These are phyloP conservation scores for Danio albolineatus DNA, from an alignment of 2,797 vertebrate genomes.

Conservation along the genomic window DNA sequence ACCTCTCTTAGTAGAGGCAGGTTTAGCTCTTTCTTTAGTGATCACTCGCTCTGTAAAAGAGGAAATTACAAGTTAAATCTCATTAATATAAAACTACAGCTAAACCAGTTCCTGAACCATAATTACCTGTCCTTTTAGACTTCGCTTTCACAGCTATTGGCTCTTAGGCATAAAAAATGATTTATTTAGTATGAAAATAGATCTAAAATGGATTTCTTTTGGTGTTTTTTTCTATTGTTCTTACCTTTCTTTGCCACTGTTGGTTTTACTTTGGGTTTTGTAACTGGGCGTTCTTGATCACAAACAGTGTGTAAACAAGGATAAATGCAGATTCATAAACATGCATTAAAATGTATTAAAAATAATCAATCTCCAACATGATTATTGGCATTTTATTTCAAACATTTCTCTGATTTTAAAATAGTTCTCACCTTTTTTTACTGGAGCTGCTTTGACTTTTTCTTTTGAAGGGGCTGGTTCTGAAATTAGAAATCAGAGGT, in stretches of 20 bases:
- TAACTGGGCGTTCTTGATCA: conserved; percentile 20
- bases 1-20: conserved; percentile 43
- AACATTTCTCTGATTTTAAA: neutral
- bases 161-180: conserved; percentile 24
- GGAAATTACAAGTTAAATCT: conserved; percentile 2
- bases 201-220: neutral
- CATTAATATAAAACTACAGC: conserved; percentile 20
- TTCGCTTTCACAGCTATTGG: conserved; percentile 33
- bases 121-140: conserved; percentile 50
- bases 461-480: conserved; percentile 62
- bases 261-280: conserved; percentile 37
- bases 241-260: conserved; percentile 22
- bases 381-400: neutral
- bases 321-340: neutral
- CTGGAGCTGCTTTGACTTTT: conserved; percentile 56
- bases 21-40: conserved; percentile 43
- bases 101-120: conserved; percentile 21
- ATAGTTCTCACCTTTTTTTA: conserved; percentile 62
- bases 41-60: conserved; percentile 34
- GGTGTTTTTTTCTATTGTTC: neutral
- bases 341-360: no score
- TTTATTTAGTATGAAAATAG: conserved; percentile 23
- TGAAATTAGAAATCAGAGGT: conserved; percentile 4
- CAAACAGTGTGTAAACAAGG: neutral
- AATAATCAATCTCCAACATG: neutral